These are phyloP conservation scores for Lepidochrysops patricia DNA, from an alignment of 2,888 invertebrate species.

Conservation along the genomic window DNA sequence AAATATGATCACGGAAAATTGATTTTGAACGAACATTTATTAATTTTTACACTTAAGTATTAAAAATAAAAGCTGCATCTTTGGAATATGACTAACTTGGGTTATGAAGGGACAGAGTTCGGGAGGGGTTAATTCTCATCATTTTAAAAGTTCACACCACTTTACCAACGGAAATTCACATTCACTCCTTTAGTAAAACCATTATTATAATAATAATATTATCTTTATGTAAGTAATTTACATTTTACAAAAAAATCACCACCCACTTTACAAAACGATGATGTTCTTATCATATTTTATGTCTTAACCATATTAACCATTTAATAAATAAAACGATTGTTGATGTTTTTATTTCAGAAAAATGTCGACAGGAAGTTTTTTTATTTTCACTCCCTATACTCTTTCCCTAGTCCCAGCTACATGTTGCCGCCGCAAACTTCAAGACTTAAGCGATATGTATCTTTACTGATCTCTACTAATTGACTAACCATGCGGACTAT, in stretches of 20 bases:
- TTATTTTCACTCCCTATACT: not conserved
- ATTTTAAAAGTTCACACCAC: not conserved
- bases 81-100: constrained; percentile 37
- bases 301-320: not conserved
- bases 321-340: not conserved
- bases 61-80: constrained; percentile 69
- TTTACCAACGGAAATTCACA: not conserved
- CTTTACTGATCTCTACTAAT: constrained; percentile 38
- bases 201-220: not conserved
- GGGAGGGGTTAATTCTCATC: not conserved
- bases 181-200: not conserved
- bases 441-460: constrained; percentile 69
- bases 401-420: constrained; percentile 31
- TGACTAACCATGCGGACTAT: constrained; percentile 34
- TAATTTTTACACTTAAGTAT: constrained; percentile 48
- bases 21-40: constrained; percentile 18
- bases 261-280: not conserved
- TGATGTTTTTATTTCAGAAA: not conserved
- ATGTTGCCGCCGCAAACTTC: constrained; percentile 61
- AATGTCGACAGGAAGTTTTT: not conserved
- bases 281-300: not conserved
- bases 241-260: not conserved
- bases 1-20: not conserved
- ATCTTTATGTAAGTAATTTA: not conserved
- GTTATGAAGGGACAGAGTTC: not conserved